A percentile compares a stretch with the other conserved stretches of the same genome.
These are phyloP conservation scores for Sussaba pulchella DNA, from an alignment of 2,888 invertebrate genomes.

Conservation along the genomic window DNA sequence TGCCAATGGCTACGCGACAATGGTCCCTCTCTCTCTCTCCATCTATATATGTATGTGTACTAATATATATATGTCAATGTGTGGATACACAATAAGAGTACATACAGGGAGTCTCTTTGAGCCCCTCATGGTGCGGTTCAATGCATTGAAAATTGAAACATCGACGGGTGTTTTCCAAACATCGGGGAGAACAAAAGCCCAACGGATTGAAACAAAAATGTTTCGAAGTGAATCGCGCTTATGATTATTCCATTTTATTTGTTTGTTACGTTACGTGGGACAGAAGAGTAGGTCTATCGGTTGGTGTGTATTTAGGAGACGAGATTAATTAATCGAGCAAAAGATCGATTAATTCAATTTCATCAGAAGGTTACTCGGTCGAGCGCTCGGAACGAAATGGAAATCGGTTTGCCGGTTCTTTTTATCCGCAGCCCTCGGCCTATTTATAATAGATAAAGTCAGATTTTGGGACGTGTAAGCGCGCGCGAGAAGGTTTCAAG, in stretches of 20 bases:
- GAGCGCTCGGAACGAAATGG: conserved; percentile 26
- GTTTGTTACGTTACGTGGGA: too few relatives aligned
- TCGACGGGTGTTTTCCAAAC: conserved; percentile 29
- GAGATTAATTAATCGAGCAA: conserved; percentile 47
- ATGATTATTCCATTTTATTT: too few relatives aligned
- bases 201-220: too few relatives aligned
- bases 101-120: too few relatives aligned
- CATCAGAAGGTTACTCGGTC: conserved; percentile 34
- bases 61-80: too few relatives aligned
- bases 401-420: conserved; percentile 31
- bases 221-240: not conserved
- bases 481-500: conserved; percentile 33
- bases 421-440: conserved; percentile 23
- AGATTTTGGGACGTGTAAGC: conserved; percentile 58
- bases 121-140: not conserved
- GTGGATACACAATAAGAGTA: too few relatives aligned
- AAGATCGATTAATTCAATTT: conserved; percentile 43
- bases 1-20: not conserved
- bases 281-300: too few relatives aligned
- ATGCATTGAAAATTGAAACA: conserved; percentile 21
- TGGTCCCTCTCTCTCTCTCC: not conserved
- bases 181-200: not conserved
- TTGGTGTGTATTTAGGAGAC: too few relatives aligned
- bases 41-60: too few relatives aligned
- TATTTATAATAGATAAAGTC: conserved; percentile 63